Evolutionary conservation across 2,888 invertebrate genomes (phyloP).

Genomic region (Spisula solida): DNA sequence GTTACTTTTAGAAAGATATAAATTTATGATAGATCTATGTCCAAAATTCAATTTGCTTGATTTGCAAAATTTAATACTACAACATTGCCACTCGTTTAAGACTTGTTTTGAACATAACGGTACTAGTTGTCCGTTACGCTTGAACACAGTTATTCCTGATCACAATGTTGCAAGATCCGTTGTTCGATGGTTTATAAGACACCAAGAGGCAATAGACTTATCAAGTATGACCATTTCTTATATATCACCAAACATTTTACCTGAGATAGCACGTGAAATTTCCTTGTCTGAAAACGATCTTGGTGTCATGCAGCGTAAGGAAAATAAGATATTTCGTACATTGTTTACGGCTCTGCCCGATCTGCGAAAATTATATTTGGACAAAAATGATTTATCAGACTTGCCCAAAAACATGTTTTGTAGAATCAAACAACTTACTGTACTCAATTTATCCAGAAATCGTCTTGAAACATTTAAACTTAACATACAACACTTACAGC

Average conservation of each 20-base stretch:
- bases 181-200: neutral
- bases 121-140: neutral
- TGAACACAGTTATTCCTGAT: neutral
- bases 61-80: neutral
- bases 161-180: neutral
- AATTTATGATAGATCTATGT: neutral
- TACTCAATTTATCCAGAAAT: conserved; percentile 20
- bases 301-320: conserved; percentile 20
- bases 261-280: neutral
- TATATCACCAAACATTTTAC: neutral
- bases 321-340: neutral
- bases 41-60: neutral
- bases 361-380: neutral
- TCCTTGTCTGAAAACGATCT: conserved; percentile 25
- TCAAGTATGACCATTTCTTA: neutral
- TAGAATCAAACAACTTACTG: neutral
- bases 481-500: neutral
- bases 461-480: neutral
- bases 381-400: neutral
- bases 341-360: neutral
- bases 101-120: neutral
- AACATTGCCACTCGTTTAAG: neutral
- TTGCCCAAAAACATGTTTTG: neutral
- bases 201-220: neutral
- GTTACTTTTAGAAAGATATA: neutral